Evolutionary conservation across 1,140 invertebrate species (phyloP).

Genomic region (Druon quercuslanigerum): DNA sequence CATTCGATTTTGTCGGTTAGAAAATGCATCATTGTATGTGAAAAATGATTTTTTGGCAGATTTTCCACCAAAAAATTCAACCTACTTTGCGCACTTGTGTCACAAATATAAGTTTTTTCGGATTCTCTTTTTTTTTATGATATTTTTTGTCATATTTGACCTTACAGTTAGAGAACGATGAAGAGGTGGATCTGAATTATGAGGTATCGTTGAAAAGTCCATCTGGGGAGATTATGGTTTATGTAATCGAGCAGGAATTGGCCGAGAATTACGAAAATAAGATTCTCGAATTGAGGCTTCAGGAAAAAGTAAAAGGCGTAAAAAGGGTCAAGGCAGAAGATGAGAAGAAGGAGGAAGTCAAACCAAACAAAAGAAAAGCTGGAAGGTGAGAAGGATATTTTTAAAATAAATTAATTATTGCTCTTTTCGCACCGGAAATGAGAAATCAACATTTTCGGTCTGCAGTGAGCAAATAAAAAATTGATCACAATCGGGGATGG

Average conservation of each 20-base stretch:
- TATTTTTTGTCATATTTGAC: constrained; percentile 18
- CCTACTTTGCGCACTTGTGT: too few relatives aligned
- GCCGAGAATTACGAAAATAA: constrained; percentile 74
- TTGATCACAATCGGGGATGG: constrained; percentile 65
- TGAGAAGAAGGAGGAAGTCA: constrained; percentile 67
- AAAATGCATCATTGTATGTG: too few relatives aligned
- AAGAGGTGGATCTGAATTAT: constrained; percentile 63
- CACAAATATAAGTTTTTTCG: neutral
- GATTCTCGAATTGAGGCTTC: constrained; percentile 71
- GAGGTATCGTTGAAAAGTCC: constrained; percentile 70
- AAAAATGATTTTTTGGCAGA: too few relatives aligned
- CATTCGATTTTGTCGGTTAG: too few relatives aligned
- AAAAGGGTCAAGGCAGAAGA: constrained; percentile 63
- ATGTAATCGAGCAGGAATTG: constrained; percentile 69
- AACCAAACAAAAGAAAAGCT: constrained; percentile 72
- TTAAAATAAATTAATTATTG: constrained; percentile 44
- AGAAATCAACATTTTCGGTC: constrained; percentile 64
- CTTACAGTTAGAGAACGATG: constrained; percentile 59
- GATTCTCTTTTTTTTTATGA: constrained; percentile 38
- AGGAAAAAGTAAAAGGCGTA: constrained; percentile 62
- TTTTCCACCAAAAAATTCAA: too few relatives aligned
- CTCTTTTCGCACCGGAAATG: constrained; percentile 69
- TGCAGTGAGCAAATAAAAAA: constrained; percentile 71
- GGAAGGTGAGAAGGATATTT: constrained; percentile 60
- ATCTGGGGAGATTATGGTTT: constrained; percentile 70